Evolutionary conservation across 35 echinoderm and acorn worm species (phyloP).

Genomic region (Acanthaster planci): DNA sequence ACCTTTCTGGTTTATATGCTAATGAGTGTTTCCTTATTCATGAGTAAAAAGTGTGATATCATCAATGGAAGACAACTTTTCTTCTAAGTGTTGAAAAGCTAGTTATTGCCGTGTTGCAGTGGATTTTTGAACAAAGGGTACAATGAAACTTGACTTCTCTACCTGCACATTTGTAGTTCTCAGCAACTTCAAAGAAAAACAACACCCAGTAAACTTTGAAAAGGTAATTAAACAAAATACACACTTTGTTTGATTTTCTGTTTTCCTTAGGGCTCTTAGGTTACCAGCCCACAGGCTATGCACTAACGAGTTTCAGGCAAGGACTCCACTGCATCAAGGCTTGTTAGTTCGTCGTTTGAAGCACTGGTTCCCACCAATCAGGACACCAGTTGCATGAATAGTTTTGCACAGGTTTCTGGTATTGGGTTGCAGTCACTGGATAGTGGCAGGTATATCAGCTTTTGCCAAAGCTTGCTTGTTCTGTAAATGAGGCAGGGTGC

Average conservation of each 20-base stretch:
- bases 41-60: no score
- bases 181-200: neutral
- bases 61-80: no score
- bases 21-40: no score
- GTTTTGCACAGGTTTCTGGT: neutral
- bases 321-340: neutral
- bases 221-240: neutral
- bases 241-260: neutral
- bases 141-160: no score
- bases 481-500: constrained; percentile 15
- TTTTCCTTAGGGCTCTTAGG: neutral
- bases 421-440: neutral
- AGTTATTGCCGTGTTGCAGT: no score
- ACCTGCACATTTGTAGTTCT: neutral
- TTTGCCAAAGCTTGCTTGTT: constrained; percentile 16
- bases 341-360: no score
- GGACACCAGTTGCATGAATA: neutral
- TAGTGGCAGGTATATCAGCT: neutral
- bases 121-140: no score
- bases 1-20: no score
- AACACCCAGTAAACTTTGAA: constrained; percentile 1
- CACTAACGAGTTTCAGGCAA: constrained; percentile 3
- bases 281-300: constrained; percentile 17
- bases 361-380: no score
- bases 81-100: no score